Conservation (phyloP, 2,113 vertebrate species). For the Aldabrachelys gigantea region DNA sequence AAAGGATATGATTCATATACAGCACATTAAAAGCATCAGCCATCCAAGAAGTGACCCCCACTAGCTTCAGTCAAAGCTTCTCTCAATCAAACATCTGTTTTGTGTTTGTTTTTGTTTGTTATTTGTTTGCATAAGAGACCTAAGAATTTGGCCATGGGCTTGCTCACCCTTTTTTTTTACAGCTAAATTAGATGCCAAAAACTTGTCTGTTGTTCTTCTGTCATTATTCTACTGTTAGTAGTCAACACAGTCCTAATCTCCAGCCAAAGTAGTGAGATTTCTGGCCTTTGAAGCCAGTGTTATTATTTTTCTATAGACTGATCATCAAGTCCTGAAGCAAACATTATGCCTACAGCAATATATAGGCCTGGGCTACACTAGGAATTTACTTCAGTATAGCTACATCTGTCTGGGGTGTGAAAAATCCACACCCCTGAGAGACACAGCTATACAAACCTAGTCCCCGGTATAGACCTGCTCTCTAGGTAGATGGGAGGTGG, state of each 20-base stretch:
- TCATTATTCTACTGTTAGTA: background rate
- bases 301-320: rapidly evolving
- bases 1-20: conserved; percentile 41
- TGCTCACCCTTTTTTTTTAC: conserved; percentile 10
- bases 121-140: conserved; percentile 65
- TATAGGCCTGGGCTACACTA: background rate
- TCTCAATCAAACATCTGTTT: conserved; percentile 72
- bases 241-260: background rate
- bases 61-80: conserved; percentile 43
- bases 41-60: conserved; percentile 59
- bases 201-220: background rate
- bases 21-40: conserved; percentile 54
- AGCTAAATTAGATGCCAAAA: background rate
- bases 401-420: background rate
- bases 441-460: background rate
- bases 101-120: conserved; percentile 65
- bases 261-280: background rate
- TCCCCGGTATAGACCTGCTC: background rate
- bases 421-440: background rate
- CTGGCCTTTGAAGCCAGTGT: background rate
- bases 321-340: background rate
- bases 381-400: background rate
- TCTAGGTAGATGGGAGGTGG: background rate
- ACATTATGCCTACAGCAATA: rapidly evolving
- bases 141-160: conserved; percentile 46